Base-by-base conservation (phyloP, 2,113 vertebrate genomes). In the Oncorhynchus gorbuscha region DNA sequence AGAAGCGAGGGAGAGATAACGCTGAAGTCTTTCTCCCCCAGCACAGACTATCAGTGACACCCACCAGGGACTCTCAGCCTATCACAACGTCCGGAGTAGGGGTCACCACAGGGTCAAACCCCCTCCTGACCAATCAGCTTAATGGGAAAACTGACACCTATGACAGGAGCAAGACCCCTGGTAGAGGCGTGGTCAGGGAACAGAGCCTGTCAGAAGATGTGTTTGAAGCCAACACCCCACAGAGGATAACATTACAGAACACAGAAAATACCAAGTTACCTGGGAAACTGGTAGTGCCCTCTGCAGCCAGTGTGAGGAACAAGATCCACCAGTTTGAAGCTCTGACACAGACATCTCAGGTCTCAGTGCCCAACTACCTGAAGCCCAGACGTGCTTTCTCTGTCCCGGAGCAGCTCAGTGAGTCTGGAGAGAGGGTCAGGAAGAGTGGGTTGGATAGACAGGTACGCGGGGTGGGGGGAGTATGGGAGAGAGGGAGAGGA, bases 291-390 rank as follows among this genome's bases (percentile, higher is more conserved):
- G 35, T 32, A 0, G 13, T 20, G 3, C 16, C 76, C 8, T 79
- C 85, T 3, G n/a, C 75, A 26, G 84, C 85, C 55, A 92, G 87
- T 11, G 94, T 94, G 70, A 90, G 84, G 69, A 94, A 90, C 65
- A 93, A 90, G 78, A 94, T 94, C 72, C 86, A 76, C 75, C 92
- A 91, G 81, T 94, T 93, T 76, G 94, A 94, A 76, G 84, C 88
- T 61, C 80, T 94, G 76, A 84, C 91, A 30, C 91, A 88, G 69
- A 86, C 66, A 84, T 55, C 69, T 64, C 84, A 89, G 73, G 58
- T 48, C 74, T 59, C 77, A 45, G 35, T 18, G 7, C 64, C 64
- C 24, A 55, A 85, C 66, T 3, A 16, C 39, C 72, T 67, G 48
- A 18, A 71, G 67, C 71, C 79, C 6, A 88, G 79, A 49, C 83